phyloP scores from a whole-genome alignment of 1,140 invertebrate genomes.

The Drosophila sechellia region DNA sequence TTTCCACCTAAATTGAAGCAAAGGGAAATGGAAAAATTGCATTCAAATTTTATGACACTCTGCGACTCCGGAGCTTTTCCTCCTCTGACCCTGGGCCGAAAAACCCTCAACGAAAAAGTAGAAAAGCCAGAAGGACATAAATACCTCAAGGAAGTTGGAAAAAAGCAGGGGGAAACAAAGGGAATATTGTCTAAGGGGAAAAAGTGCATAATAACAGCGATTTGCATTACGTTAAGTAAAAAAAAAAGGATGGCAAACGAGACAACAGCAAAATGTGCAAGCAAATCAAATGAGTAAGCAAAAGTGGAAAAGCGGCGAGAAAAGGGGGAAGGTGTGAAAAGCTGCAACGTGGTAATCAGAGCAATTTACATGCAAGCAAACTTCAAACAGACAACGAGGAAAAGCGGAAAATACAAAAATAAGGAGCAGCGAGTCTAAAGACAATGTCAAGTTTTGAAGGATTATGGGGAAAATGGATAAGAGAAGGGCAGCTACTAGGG shows the following conservation, averaged over 20 bases:
- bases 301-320: constrained; percentile 25
- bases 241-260: constrained; percentile 43
- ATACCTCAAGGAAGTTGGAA: constrained; percentile 54
- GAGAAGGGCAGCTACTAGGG: not conserved
- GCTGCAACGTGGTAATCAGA: constrained; percentile 78
- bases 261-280: constrained; percentile 64
- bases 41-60: constrained; percentile 73
- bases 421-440: not conserved
- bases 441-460: constrained; percentile 46
- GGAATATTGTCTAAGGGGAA: constrained; percentile 33
- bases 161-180: constrained; percentile 20
- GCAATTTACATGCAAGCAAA: constrained; percentile 82
- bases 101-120: constrained; percentile 26
- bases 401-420: constrained; percentile 5
- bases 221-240: constrained; percentile 76
- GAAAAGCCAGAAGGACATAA: constrained; percentile 36
- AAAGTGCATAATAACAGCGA: constrained; percentile 74
- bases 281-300: constrained; percentile 80
- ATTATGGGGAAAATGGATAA: constrained; percentile 11
- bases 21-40: constrained; percentile 27
- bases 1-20: constrained; percentile 62
- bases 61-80: constrained; percentile 7
- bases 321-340: constrained; percentile 34
- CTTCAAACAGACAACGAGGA: constrained; percentile 68
- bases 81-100: constrained; percentile 55